Base-by-base conservation (phyloP, 2,113 vertebrate species). In the Notarius lentiginosus region DNA sequence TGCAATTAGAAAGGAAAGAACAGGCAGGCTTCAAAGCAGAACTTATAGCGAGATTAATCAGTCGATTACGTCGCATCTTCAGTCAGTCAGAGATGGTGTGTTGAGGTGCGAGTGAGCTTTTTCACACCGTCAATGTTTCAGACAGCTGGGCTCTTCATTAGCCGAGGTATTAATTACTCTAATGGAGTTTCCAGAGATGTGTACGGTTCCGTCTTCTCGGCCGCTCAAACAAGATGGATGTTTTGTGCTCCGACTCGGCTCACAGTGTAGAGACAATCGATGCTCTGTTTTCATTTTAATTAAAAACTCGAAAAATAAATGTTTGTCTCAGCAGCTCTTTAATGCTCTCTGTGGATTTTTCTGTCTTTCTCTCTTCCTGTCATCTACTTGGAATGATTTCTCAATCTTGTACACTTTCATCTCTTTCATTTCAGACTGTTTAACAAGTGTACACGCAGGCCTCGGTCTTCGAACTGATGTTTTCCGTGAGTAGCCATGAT, bases 261-360 rank as follows among this genome's bases (percentile, higher is more conserved):
- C 84, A 79, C 72, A 82, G 5, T 27, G 87, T 83, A 58, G 77
- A 89, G 91, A 87, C 86, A 92, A 91, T 88, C 12, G 61, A 89
- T 84, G 34, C 90, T 81, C 88, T 91, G 66, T 8, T 72, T 88
- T 91, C 83, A 82, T 91, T 93, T 92, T 89, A 89, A 73, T 88
- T 91, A 84, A 92, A 94, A 92, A 76, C 0, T 84, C 76, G 9
- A 89, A 91, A 41, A 87, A 92, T 84, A 86, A 68, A 83, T 66
- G 87, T n/a, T 90, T 86, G 83, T 80, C 87, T 86, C 55, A 65
- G 65, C 87, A 86, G 65, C 84, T 77, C 65, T 83, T 34, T 34
- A 53, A 12, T 1, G 4, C 22, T 81, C 24, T 86, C 72, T 68
- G 56, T 49, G 34, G 65, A 9, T 73, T 66, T 53, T 51, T 9